These are phyloP conservation scores for Drosophila cognata DNA, from an alignment of 2,888 invertebrate species.

Conservation along the genomic window DNA sequence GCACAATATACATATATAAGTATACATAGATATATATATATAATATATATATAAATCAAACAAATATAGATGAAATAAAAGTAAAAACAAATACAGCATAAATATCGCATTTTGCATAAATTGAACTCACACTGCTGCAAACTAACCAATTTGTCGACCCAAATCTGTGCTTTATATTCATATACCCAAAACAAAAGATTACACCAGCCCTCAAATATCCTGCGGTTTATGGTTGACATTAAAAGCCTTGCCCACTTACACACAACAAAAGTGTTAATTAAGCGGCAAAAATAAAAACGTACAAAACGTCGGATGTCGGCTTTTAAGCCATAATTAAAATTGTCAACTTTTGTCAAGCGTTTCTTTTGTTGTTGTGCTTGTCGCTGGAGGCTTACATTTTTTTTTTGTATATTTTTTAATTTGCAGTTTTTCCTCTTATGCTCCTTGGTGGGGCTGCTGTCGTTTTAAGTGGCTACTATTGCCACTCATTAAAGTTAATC, in stretches of 20 bases:
- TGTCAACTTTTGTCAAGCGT: conserved; percentile 61
- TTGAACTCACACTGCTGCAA: conserved; percentile 27
- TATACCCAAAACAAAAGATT: conserved; percentile 20
- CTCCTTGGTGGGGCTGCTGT: conserved; percentile 13
- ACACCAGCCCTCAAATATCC: conserved; percentile 35
- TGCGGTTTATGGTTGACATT: conserved; percentile 59
- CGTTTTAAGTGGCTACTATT: conserved; percentile 44
- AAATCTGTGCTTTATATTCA: conserved; percentile 61
- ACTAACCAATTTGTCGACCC: conserved; percentile 50
- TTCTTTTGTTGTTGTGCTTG: conserved; percentile 8
- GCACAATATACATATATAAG: conserved; percentile 9
- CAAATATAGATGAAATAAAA: neutral
- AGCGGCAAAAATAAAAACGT: conserved; percentile 41
- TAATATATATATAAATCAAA: conserved; percentile 11
- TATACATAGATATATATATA: conserved; percentile 1
- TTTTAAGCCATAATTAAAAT: conserved; percentile 64
- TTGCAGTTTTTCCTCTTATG: conserved; percentile 27
- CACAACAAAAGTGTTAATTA: conserved; percentile 65
- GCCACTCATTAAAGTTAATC: conserved; percentile 63
- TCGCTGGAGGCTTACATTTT: conserved; percentile 60
- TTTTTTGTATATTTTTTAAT: conserved; percentile 64
- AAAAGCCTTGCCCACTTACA: conserved; percentile 34
- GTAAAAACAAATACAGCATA: conserved; percentile 19
- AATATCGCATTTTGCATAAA: conserved; percentile 59
- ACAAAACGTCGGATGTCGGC: conserved; percentile 54